Evolutionary conservation across 2,113 vertebrate genomes (phyloP).

Genomic region (sheep (Ovis aries)): ARS-UI_Ramb_v3.0 NC_056067.1:4204001-4204500

Average conservation of each 20-base stretch:
- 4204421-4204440: background rate
- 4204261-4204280: background rate
- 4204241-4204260: background rate
- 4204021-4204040: background rate
- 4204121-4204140: background rate
- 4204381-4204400: background rate
- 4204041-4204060: background rate
- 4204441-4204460: background rate
- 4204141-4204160: background rate
- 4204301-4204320: background rate
- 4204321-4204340: background rate
- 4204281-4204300: background rate
- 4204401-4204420: background rate
- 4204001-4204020: background rate
- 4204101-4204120: background rate
- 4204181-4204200: background rate
- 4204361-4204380: background rate
- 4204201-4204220: background rate
- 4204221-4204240: background rate
- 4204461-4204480: background rate
- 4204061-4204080: background rate
- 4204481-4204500: background rate
- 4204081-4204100: background rate
- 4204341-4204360: background rate
- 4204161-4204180: background rate